These are phyloP conservation scores for Drosophila anomalata DNA, from an alignment of 2,888 invertebrate genomes.

Conservation along the genomic window DNA sequence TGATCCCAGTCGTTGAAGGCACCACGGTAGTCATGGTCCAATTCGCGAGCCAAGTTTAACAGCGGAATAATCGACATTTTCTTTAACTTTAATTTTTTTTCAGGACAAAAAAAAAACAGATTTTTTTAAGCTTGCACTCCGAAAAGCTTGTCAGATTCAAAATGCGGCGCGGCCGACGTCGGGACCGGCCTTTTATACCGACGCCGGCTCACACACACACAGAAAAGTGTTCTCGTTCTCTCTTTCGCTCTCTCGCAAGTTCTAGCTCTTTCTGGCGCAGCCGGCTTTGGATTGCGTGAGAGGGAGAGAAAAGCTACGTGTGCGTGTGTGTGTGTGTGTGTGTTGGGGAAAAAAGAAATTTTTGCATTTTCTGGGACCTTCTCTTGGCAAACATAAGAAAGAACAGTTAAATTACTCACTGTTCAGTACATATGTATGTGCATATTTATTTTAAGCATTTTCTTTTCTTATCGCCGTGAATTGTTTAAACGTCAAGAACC, in stretches of 20 bases:
- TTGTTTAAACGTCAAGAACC: constrained; percentile 19
- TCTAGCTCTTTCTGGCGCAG: constrained; percentile 59
- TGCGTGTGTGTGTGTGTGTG: constrained; percentile 5
- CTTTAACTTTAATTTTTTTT: constrained; percentile 9
- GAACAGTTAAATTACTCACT: constrained; percentile 7
- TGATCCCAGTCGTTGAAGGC: constrained; percentile 52
- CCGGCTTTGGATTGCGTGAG: constrained; percentile 22
- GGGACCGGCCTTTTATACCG: constrained; percentile 54
- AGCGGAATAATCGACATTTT: constrained; percentile 65
- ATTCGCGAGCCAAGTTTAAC: constrained; percentile 59
- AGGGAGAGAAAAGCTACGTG: neutral
- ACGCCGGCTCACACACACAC: constrained; percentile 48
- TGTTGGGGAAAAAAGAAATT: constrained; percentile 9
- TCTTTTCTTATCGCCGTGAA: constrained; percentile 21
- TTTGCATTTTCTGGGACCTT: constrained; percentile 41
- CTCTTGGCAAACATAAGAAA: constrained; percentile 9
- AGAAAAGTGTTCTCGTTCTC: constrained; percentile 30
- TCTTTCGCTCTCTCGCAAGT: constrained; percentile 47
- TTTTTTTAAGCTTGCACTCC: constrained; percentile 13
- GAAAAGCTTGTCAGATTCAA: constrained; percentile 19
- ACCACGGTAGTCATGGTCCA: constrained; percentile 47
- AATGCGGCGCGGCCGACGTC: constrained; percentile 5
- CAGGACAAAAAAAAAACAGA: constrained; percentile 7
- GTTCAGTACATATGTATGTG: neutral
- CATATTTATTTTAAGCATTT: constrained; percentile 34